Conservation (phyloP, 2,888 invertebrate genomes). For the Mimachlamys varia region DNA sequence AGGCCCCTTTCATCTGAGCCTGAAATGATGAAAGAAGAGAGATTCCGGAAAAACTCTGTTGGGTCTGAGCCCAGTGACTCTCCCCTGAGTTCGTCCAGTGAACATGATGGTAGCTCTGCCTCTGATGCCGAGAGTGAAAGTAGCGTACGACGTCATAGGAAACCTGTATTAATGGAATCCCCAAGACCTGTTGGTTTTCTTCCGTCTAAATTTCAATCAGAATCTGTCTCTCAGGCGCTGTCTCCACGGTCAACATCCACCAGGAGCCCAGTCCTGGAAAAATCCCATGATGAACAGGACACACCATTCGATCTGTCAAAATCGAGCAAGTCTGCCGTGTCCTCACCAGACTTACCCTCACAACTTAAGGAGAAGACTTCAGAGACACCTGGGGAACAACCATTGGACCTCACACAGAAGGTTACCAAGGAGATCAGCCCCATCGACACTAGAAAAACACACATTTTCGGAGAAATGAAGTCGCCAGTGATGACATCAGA, state of each 20-base stretch:
- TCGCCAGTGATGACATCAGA: conserved; percentile 58
- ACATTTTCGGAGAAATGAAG: conserved; percentile 73
- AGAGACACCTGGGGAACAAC: conserved; percentile 82
- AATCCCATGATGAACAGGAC: conserved; percentile 53
- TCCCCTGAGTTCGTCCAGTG: conserved; percentile 47
- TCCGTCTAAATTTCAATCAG: conserved; percentile 41
- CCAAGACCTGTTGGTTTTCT: conserved; percentile 43
- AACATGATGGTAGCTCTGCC: conserved; percentile 51
- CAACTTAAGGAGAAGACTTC: conserved; percentile 82
- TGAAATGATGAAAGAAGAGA: conserved; percentile 18
- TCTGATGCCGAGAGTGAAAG: conserved; percentile 73
- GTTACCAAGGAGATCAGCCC: conserved; percentile 87
- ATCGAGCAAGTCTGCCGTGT: conserved; percentile 48
- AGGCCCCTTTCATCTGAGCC: background rate
- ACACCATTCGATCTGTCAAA: conserved; percentile 71
- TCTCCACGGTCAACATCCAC: conserved; percentile 6
- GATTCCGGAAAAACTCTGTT: conserved; percentile 45
- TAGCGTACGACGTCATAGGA: conserved; percentile 49
- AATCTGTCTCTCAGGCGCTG: conserved; percentile 39
- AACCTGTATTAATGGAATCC: conserved; percentile 45
- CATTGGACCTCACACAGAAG: conserved; percentile 89
- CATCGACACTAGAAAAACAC: conserved; percentile 73
- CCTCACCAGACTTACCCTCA: conserved; percentile 52
- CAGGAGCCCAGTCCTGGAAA: background rate
- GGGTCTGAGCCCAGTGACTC: conserved; percentile 51